Percentiles rank a stretch among this genome's conserved stretches.
Evolutionary conservation across 1,140 invertebrate genomes (phyloP).

Genomic region (Euura lappo): DNA sequence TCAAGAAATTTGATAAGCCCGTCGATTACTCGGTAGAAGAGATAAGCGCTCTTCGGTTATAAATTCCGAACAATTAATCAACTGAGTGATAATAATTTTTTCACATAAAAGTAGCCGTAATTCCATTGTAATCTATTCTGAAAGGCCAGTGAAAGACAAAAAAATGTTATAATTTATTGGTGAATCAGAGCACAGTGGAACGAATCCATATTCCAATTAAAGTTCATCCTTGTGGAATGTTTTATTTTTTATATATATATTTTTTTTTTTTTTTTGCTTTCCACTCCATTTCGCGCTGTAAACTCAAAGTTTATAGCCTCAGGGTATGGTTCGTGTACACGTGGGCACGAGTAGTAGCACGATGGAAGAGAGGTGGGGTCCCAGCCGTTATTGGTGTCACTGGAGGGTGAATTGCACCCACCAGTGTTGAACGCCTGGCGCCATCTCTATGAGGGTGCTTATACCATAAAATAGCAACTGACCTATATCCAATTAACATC

Average conservation of each 20-base stretch:
- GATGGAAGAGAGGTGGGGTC: constrained; percentile 34
- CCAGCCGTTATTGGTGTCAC: constrained; percentile 18
- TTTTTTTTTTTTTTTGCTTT: constrained; percentile 41
- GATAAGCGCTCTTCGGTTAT: too few species aligned
- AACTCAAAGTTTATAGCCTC: constrained; percentile 57
- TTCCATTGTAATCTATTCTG: not conserved
- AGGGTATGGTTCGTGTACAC: constrained; percentile 14
- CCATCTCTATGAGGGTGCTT: constrained; percentile 16
- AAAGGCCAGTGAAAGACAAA: constrained; percentile 22
- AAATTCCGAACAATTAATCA: not conserved
- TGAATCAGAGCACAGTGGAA: constrained; percentile 58
- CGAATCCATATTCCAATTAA: constrained; percentile 62
- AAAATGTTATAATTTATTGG: constrained; percentile 59
- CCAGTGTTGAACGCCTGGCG: constrained; percentile 17
- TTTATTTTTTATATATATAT: not conserved
- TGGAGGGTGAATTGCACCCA: constrained; percentile 10
- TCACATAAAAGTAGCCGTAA: not conserved
- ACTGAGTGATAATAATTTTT: not conserved
- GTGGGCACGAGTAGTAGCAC: constrained; percentile 2
- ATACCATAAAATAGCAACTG: not conserved
- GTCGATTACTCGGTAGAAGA: too few species aligned
- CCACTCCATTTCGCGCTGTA: constrained; percentile 59
- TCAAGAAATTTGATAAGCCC: too few species aligned
- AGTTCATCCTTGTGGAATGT: constrained; percentile 58
- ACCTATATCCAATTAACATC: constrained; percentile 4